Conservation (phyloP, 2,888 invertebrate species). For the Arge pagana region DNA sequence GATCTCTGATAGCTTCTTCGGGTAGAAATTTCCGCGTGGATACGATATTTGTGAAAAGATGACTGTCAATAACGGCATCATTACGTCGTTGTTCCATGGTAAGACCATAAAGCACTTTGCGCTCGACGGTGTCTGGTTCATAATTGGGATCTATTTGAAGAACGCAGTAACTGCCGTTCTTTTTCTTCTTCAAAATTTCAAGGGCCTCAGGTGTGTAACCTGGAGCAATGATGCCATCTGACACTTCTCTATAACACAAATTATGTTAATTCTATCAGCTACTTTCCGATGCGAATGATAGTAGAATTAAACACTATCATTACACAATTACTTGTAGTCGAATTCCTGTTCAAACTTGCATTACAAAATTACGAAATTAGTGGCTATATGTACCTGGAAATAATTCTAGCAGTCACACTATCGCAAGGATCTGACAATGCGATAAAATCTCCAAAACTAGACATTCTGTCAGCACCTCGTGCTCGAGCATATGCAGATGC, state of each 20-base stretch:
- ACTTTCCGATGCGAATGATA: neutral
- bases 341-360: conserved; percentile 1
- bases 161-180: conserved; percentile 89
- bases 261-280: neutral
- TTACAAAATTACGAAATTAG: neutral
- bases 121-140: conserved; percentile 80
- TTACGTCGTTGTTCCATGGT: conserved; percentile 88
- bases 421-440: conserved; percentile 93
- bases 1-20: conserved; percentile 79
- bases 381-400: conserved; percentile 66
- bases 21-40: conserved; percentile 70
- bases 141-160: conserved; percentile 90
- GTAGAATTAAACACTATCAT: conserved; percentile 3
- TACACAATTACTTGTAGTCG: neutral
- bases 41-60: conserved; percentile 82
- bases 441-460: conserved; percentile 97
- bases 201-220: conserved; percentile 85
- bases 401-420: conserved; percentile 85
- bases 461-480: conserved; percentile 97
- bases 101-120: conserved; percentile 82
- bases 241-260: conserved; percentile 71
- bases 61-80: conserved; percentile 78
- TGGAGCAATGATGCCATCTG: conserved; percentile 98
- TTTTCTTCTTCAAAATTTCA: conserved; percentile 89
- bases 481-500: conserved; percentile 95